Conservation (phyloP, 2,888 invertebrate species). For the Erynnis tages region DNA sequence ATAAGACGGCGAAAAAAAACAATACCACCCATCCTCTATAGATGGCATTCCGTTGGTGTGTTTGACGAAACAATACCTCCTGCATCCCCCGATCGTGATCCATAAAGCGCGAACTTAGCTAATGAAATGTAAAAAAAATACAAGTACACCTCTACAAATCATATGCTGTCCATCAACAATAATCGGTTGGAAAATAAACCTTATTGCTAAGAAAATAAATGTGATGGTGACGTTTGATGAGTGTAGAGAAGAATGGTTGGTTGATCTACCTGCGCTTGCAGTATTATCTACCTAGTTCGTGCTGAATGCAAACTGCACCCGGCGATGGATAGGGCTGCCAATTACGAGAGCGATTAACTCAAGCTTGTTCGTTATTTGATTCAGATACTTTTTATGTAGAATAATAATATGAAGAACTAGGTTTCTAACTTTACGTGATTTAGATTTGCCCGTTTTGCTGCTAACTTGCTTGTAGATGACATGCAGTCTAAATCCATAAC, state of each 20-base stretch:
- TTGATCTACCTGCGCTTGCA: slow-evolving; percentile 73
- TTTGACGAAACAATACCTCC: slow-evolving; percentile 75
- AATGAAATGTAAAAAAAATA: slow-evolving; percentile 68
- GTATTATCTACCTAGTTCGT: slow-evolving; percentile 67
- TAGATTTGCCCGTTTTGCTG: no score
- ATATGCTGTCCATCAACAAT: background rate
- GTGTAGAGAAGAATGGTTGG: slow-evolving; percentile 41
- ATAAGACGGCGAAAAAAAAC: slow-evolving; percentile 37
- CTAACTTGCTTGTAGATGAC: no score
- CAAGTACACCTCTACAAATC: slow-evolving; percentile 66
- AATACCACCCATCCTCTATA: slow-evolving; percentile 70
- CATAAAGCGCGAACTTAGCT: slow-evolving; percentile 79
- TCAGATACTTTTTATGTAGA: no score
- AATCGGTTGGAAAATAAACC: slow-evolving; percentile 24
- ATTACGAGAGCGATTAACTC: slow-evolving; percentile 27
- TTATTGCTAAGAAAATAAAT: slow-evolving; percentile 31
- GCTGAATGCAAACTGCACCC: slow-evolving; percentile 70
- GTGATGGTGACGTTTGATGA: slow-evolving; percentile 36
- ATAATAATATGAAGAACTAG: no score
- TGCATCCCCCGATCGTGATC: slow-evolving; percentile 74
- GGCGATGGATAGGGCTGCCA: slow-evolving; percentile 62
- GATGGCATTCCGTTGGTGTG: slow-evolving; percentile 73
- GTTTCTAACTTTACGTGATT: no score
- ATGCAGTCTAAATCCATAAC: no score
- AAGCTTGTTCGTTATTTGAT: no score